Evolutionary conservation across 2,113 vertebrate species (phyloP).

Genomic region (Ceratotherium simum): DNA sequence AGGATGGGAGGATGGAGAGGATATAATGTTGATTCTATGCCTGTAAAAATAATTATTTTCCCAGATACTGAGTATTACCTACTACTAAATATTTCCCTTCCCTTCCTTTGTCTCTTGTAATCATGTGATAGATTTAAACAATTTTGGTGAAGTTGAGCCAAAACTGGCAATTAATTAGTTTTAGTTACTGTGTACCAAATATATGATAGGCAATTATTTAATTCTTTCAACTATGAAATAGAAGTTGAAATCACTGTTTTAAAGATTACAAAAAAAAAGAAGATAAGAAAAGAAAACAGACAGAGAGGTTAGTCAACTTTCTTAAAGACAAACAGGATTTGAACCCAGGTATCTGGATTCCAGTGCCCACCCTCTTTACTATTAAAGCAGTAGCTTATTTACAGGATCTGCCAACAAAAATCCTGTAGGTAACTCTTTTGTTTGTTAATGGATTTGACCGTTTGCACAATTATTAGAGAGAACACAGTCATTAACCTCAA

Average conservation of each 20-base stretch:
- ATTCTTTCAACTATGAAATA: neutral
- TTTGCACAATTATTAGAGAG: neutral
- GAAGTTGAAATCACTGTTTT: neutral
- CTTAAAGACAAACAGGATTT: neutral
- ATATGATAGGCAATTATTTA: neutral
- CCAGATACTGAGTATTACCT: neutral
- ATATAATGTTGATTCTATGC: neutral
- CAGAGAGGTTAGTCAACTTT: constrained; percentile 9
- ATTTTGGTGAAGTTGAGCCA: neutral
- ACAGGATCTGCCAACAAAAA: neutral
- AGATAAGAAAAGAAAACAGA: neutral
- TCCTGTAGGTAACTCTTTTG: neutral
- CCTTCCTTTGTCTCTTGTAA: neutral
- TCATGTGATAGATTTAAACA: neutral
- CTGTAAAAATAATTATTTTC: neutral
- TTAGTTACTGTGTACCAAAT: neutral
- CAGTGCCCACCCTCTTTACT: neutral
- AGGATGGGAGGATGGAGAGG: neutral
- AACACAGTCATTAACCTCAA: neutral
- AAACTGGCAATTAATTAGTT: neutral
- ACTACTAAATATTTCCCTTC: neutral
- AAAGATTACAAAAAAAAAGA: neutral
- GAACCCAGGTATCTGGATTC: neutral
- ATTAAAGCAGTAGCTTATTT: neutral
- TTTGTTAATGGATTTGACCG: neutral